Percentiles rank a stretch among this genome's conserved stretches.
Evolutionary conservation across 2,797 vertebrate species (phyloP).

Genomic region (Serranus cabrilla): DNA sequence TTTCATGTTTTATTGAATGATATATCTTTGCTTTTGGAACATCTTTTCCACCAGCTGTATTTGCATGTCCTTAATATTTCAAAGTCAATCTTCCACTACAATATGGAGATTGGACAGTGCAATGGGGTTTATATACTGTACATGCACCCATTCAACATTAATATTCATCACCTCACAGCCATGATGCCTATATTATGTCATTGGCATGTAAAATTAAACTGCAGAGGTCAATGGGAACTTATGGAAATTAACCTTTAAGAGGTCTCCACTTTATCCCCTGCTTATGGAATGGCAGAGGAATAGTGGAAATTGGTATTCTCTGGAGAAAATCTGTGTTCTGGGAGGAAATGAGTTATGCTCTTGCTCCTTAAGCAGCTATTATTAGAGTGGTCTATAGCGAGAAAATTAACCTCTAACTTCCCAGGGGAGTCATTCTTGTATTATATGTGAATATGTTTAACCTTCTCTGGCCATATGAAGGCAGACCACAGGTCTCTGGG

Average conservation of each 20-base stretch:
- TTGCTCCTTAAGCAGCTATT: slow-evolving; percentile 44
- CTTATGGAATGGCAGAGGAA: slow-evolving; percentile 21
- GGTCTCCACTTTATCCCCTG: slow-evolving; percentile 28
- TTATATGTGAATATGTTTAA: slow-evolving; percentile 58
- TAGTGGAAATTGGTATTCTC: slow-evolving; percentile 43
- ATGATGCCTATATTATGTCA: slow-evolving; percentile 6
- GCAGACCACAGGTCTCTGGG: slow-evolving; percentile 11
- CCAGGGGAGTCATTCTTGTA: slow-evolving; percentile 38
- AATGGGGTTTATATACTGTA: slow-evolving; percentile 2
- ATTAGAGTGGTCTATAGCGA: slow-evolving; percentile 25
- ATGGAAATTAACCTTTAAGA: slow-evolving; percentile 36
- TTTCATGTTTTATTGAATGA: background rate
- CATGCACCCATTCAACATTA: slow-evolving; percentile 5
- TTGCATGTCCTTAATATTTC: background rate
- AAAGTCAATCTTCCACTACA: background rate
- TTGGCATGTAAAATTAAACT: slow-evolving; percentile 36
- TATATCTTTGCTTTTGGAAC: background rate
- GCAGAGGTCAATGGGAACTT: slow-evolving; percentile 40
- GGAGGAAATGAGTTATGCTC: slow-evolving; percentile 50
- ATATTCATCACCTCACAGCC: slow-evolving; percentile 16
- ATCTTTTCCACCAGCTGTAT: background rate
- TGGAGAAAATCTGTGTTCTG: slow-evolving; percentile 41
- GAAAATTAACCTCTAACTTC: slow-evolving; percentile 57
- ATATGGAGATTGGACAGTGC: background rate
- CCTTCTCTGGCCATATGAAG: slow-evolving; percentile 15